phyloP scores from a whole-genome alignment of 2,888 invertebrate genomes.

The Terebella lapidaria region DNA sequence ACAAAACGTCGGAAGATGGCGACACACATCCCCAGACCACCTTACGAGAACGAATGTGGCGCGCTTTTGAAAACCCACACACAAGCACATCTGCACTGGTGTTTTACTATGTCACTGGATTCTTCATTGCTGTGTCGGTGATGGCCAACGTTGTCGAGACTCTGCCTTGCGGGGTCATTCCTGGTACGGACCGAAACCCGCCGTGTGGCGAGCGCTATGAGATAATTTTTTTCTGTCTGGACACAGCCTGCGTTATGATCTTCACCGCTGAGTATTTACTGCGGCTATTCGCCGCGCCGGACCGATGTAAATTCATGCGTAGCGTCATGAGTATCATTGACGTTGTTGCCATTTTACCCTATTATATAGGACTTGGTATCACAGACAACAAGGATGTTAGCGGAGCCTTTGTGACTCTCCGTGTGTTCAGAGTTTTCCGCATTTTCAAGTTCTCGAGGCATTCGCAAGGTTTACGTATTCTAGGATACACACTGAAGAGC shows the following conservation, averaged over 20 bases:
- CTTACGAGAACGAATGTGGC: conserved; percentile 86
- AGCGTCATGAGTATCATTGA: conserved; percentile 99
- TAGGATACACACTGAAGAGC: conserved; percentile 98
- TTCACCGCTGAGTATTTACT: conserved; percentile 94
- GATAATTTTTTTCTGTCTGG: conserved; percentile 89
- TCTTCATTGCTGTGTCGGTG: conserved; percentile 99
- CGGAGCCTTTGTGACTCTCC: conserved; percentile 95
- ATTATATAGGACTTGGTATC: conserved; percentile 92
- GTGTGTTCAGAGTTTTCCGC: conserved; percentile 98
- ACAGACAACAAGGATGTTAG: conserved; percentile 98
- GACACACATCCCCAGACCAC: conserved; percentile 64
- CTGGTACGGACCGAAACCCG: conserved; percentile 18
- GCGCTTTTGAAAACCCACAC: conserved; percentile 98
- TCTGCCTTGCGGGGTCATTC: conserved; percentile 79
- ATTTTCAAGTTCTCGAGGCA: conserved; percentile 99
- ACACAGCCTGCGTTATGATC: conserved; percentile 99
- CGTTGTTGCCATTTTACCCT: conserved; percentile 97
- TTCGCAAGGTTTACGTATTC: conserved; percentile 95
- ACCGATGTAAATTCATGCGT: conserved; percentile 92
- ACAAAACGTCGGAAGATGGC: conserved; percentile 56
- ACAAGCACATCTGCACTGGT: conserved; percentile 98
- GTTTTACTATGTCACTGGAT: conserved; percentile 99
- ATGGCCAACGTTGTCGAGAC: conserved; percentile 99
- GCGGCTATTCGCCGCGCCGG: conserved; percentile 91
- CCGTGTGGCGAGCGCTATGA: conserved; percentile 93